A percentile compares a stretch with the other conserved stretches of the same genome.
phyloP scores from a whole-genome alignment of 2,113 vertebrate species.

The Phainopepla nitens region DNA sequence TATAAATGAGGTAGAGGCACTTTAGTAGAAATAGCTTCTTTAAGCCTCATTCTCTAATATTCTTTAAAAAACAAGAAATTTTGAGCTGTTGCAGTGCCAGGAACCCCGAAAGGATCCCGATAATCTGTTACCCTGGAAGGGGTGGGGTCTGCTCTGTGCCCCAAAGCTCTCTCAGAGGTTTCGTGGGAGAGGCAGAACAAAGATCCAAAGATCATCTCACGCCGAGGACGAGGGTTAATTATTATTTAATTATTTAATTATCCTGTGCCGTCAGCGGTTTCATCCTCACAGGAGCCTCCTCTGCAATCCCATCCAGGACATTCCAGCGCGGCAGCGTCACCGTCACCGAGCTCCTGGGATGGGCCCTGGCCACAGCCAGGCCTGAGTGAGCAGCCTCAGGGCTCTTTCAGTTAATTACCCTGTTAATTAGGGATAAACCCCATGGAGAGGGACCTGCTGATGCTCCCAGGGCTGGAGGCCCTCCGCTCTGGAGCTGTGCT shows the following conservation, averaged over 20 bases:
- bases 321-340: neutral
- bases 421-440: neutral
- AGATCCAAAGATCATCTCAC: rapidly evolving
- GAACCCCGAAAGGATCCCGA: rapidly evolving
- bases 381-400: neutral
- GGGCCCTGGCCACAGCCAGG: neutral
- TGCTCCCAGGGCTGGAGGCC: neutral
- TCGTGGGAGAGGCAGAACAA: neutral
- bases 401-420: neutral
- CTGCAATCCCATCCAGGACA: neutral
- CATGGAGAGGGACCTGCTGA: rapidly evolving
- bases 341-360: neutral
- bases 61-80: rapidly evolving
- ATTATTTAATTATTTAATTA: neutral
- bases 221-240: neutral
- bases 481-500: neutral
- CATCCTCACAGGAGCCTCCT: neutral
- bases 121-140: rapidly evolving
- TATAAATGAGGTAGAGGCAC: neutral
- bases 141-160: neutral
- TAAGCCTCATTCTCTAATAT: neutral
- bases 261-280: neutral
- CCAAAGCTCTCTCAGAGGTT: rapidly evolving
- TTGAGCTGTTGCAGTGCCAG: neutral
- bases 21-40: neutral